These are phyloP conservation scores for Meloidogyne floridensis DNA, from an alignment of 1,140 invertebrate species.

Conservation along the genomic window DNA sequence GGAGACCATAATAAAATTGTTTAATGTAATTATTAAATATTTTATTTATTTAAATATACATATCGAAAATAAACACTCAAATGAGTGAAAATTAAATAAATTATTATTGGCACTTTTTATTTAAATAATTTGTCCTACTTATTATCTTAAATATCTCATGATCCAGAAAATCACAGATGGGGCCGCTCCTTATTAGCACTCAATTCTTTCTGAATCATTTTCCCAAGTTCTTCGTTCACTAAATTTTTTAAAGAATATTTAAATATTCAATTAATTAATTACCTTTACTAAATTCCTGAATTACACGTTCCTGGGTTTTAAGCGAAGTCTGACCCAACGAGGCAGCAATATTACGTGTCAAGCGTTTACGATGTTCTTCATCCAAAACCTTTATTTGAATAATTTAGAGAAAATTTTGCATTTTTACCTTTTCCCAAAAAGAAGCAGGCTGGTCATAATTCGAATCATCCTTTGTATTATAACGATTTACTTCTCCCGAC, in stretches of 20 bases:
- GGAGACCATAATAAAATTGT: too few relatives aligned
- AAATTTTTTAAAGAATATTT: not conserved
- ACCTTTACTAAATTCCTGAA: conserved; percentile 68
- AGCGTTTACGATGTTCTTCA: conserved; percentile 74
- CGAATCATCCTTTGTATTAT: conserved; percentile 75
- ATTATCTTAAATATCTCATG: too few relatives aligned
- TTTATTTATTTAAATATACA: too few relatives aligned
- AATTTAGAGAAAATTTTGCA: not conserved
- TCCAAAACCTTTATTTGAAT: conserved; percentile 73
- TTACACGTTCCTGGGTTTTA: conserved; percentile 76
- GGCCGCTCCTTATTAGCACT: not conserved
- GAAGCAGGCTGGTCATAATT: conserved; percentile 81
- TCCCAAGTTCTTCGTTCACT: not conserved
- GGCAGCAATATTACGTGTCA: conserved; percentile 80
- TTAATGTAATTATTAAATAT: too few relatives aligned
- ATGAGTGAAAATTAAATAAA: too few relatives aligned
- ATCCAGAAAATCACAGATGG: not conserved
- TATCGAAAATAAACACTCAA: too few relatives aligned
- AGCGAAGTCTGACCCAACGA: conserved; percentile 77
- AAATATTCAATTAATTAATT: not conserved
- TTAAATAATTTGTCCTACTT: too few relatives aligned
- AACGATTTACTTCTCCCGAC: conserved; percentile 70
- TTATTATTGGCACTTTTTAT: too few relatives aligned
- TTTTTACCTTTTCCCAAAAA: conserved; percentile 76
- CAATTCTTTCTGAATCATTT: not conserved